A percentile compares a stretch with the other conserved stretches of the same genome.
Evolutionary conservation across 1,140 invertebrate genomes (phyloP).

Genomic region (Eupeodes corollae): DNA sequence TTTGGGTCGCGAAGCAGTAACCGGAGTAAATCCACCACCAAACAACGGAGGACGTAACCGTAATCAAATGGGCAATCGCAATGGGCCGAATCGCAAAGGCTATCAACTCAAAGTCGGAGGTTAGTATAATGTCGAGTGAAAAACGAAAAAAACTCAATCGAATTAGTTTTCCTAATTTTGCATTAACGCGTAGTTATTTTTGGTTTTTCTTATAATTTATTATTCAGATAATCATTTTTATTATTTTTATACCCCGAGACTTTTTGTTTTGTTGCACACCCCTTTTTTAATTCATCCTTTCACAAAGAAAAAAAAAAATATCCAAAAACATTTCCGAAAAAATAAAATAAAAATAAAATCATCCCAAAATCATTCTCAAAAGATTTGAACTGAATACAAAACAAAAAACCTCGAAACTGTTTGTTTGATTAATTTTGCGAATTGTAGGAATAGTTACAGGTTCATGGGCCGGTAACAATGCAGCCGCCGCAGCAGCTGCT

Average conservation of each 20-base stretch:
- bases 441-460: conserved; percentile 6
- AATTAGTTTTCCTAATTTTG: neutral
- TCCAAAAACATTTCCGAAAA: neutral
- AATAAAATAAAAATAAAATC: neutral
- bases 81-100: neutral
- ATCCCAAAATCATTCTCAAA: too few relatives aligned
- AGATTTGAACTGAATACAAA: neutral
- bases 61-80: neutral
- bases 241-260: neutral
- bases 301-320: neutral
- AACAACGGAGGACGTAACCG: neutral
- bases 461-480: conserved; percentile 3
- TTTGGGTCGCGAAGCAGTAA: neutral
- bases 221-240: neutral
- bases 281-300: neutral
- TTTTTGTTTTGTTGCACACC: neutral
- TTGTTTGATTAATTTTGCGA: conserved; percentile 2
- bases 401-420: neutral
- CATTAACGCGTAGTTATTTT: neutral
- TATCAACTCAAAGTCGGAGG: conserved; percentile 10
- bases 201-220: neutral
- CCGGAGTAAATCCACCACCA: neutral
- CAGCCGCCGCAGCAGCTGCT: neutral
- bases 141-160: too few relatives aligned
- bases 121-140: neutral